phyloP scores from a whole-genome alignment of 2,888 invertebrate genomes.

The Drosophila kuntzei region DNA sequence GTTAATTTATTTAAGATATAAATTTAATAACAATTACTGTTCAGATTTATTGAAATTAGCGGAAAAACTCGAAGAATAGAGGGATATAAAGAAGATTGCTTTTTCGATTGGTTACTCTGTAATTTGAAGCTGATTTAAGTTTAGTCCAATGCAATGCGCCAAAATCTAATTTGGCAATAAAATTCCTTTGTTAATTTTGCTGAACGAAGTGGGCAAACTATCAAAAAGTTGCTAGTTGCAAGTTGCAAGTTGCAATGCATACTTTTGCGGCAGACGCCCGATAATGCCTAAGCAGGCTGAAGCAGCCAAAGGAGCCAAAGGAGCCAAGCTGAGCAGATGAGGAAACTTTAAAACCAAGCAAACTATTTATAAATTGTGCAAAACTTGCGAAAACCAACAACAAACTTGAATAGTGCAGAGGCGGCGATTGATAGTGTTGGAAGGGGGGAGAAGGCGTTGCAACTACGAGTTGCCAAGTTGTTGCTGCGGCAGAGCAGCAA shows the following conservation, averaged over 20 bases:
- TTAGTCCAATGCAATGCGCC: slow-evolving; percentile 57
- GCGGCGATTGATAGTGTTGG: background rate
- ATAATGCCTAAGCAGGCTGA: slow-evolving; percentile 53
- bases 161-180: slow-evolving; percentile 79
- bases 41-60: background rate
- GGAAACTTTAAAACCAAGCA: slow-evolving; percentile 75
- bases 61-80: background rate
- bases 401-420: slow-evolving; percentile 38
- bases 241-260: slow-evolving; percentile 49
- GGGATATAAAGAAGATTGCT: no score
- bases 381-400: slow-evolving; percentile 63
- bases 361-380: slow-evolving; percentile 77
- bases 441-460: slow-evolving; percentile 16
- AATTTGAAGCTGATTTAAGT: slow-evolving; percentile 31
- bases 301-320: background rate
- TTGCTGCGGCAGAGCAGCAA: slow-evolving; percentile 63
- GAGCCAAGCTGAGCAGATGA: slow-evolving; percentile 25
- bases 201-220: slow-evolving; percentile 42
- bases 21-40: background rate
- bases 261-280: slow-evolving; percentile 68
- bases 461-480: slow-evolving; percentile 69
- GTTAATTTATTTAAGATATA: background rate
- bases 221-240: slow-evolving; percentile 49
- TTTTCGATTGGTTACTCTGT: slow-evolving; percentile 5
- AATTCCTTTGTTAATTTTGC: slow-evolving; percentile 71